These are phyloP conservation scores for Caenorhabditis macrosperma DNA, from an alignment of 2,888 invertebrate genomes.

Conservation along the genomic window DNA sequence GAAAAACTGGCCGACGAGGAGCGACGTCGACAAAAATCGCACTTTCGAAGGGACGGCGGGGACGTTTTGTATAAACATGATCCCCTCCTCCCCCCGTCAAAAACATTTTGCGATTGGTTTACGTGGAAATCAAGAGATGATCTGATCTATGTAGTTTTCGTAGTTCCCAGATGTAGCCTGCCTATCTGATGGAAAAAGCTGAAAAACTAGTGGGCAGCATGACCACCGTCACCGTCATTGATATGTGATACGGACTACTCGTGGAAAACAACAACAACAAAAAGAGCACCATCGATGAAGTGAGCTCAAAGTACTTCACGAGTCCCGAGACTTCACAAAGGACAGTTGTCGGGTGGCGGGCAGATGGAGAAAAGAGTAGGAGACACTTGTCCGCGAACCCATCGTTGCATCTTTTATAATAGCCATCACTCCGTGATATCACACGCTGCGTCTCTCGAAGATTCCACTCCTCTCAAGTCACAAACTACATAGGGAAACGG, in stretches of 20 bases:
- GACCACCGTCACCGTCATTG: too few species aligned
- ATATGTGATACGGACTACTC: too few species aligned
- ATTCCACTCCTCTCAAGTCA: neutral
- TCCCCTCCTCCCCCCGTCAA: neutral
- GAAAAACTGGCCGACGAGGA: conserved; percentile 50
- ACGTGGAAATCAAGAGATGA: neutral
- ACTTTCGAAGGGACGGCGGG: conserved; percentile 2
- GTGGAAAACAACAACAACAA: conserved; percentile 6
- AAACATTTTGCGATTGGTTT: neutral
- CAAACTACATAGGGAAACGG: neutral
- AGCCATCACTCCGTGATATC: neutral
- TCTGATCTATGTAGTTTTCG: neutral
- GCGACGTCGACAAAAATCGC: conserved; percentile 9
- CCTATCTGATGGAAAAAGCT: too few species aligned
- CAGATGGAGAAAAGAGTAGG: too few species aligned
- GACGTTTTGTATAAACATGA: neutral
- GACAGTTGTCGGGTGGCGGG: neutral
- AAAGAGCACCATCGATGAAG: neutral
- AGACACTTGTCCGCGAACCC: neutral
- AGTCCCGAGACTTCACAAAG: neutral
- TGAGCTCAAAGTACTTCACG: neutral
- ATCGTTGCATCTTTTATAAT: neutral
- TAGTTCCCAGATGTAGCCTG: neutral
- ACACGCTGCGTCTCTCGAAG: neutral
- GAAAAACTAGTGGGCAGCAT: too few species aligned